phyloP scores from a whole-genome alignment of 53 echinoderm and acorn worm genomes.

The Apostichopus leukothele region DNA sequence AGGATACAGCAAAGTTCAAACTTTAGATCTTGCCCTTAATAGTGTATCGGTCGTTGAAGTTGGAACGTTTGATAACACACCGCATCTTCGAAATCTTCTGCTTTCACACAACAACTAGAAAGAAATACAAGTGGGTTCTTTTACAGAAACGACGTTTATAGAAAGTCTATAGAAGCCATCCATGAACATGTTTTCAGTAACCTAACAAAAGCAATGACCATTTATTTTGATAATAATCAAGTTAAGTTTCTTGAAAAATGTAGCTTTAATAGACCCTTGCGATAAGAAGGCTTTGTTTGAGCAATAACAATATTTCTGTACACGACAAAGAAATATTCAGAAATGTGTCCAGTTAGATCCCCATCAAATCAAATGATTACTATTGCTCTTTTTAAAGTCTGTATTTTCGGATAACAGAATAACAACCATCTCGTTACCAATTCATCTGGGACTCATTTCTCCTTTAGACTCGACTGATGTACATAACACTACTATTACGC shows the following conservation, averaged over 20 bases:
- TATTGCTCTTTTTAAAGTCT: too few species aligned
- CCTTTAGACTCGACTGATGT: too few species aligned
- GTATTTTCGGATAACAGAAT: too few species aligned
- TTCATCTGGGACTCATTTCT: too few species aligned
- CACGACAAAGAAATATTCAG: background rate
- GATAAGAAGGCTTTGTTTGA: background rate
- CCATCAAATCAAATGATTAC: too few species aligned
- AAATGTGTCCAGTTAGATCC: too few species aligned
- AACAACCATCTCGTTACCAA: too few species aligned
- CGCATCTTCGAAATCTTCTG: background rate
- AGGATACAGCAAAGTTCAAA: background rate
- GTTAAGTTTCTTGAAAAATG: background rate
- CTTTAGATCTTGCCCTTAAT: background rate
- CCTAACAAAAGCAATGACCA: background rate
- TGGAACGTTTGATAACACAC: background rate
- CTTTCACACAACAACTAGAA: background rate
- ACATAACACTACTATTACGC: too few species aligned
- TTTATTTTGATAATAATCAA: too few species aligned
- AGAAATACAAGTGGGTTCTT: background rate
- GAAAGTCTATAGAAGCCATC: too few species aligned
- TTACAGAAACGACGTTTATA: background rate
- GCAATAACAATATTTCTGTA: background rate
- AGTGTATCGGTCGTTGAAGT: background rate
- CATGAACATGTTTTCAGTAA: background rate
- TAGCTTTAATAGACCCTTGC: background rate